Evolutionary conservation across 2,797 vertebrate genomes (phyloP).

Genomic region (Macrochelys suwanniensis): DNA sequence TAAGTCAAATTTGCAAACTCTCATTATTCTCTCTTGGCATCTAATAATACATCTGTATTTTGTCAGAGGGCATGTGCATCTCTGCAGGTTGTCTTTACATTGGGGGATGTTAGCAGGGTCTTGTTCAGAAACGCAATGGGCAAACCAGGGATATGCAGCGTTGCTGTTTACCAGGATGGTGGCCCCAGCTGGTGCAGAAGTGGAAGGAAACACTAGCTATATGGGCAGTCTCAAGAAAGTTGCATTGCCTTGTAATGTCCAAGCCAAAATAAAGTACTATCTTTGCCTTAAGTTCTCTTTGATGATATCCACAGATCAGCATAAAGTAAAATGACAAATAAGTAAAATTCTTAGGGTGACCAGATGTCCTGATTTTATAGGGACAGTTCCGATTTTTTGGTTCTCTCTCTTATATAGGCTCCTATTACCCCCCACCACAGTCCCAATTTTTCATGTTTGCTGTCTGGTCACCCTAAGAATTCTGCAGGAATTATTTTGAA

Average conservation of each 20-base stretch:
- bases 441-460: no score
- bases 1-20: neutral
- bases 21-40: neutral
- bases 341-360: neutral
- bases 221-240: neutral
- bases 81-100: neutral
- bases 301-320: neutral
- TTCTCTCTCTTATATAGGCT: no score
- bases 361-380: no score
- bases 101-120: neutral
- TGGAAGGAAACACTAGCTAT: neutral
- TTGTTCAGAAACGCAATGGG: neutral
- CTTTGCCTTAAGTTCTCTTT: neutral
- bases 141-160: neutral
- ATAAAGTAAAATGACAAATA: neutral
- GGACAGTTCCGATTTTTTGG: no score
- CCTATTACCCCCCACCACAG: no score
- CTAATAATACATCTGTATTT: conserved; percentile 43
- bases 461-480: neutral
- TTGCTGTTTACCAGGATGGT: neutral
- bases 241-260: neutral
- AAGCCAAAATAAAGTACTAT: neutral
- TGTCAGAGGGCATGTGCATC: conserved; percentile 21
- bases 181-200: neutral
- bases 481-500: neutral